Evolutionary conservation across 2,888 invertebrate species (phyloP).

Genomic region (Pyrochroa serraticornis): DNA sequence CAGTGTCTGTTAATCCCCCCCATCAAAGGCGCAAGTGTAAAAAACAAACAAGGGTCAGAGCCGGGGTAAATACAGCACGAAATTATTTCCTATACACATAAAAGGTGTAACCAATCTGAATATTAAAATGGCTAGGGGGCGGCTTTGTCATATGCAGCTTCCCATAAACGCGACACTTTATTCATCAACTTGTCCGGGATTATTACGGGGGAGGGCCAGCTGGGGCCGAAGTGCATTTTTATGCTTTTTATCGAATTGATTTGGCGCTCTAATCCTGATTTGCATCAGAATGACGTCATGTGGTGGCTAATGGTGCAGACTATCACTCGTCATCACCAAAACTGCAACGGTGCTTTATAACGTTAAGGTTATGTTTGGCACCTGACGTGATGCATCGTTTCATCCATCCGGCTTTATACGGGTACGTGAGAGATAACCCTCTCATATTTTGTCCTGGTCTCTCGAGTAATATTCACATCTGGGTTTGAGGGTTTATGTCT

Average conservation of each 20-base stretch:
- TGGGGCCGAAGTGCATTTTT: constrained; percentile 52
- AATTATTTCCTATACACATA: constrained; percentile 60
- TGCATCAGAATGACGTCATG: constrained; percentile 23
- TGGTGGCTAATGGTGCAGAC: not conserved
- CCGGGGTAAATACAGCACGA: constrained; percentile 54
- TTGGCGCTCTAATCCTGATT: constrained; percentile 24
- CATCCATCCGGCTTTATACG: constrained; percentile 53
- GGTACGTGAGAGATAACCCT: constrained; percentile 51
- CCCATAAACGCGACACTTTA: constrained; percentile 58
- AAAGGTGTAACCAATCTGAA: constrained; percentile 61
- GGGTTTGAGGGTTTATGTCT: no score
- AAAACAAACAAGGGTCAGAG: constrained; percentile 57
- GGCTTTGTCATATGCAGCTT: constrained; percentile 57
- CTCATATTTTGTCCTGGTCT: constrained; percentile 31
- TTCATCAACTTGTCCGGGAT: constrained; percentile 55
- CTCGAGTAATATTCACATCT: constrained; percentile 28
- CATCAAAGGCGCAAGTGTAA: constrained; percentile 58
- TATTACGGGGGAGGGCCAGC: constrained; percentile 57
- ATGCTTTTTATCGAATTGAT: constrained; percentile 51
- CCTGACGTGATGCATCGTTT: constrained; percentile 49
- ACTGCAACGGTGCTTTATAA: constrained; percentile 1
- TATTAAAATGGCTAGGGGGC: constrained; percentile 53
- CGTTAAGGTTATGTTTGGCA: constrained; percentile 51
- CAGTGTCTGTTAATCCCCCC: constrained; percentile 51
- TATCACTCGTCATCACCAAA: no score